These are phyloP conservation scores for Callopanchax toddi DNA, from an alignment of 2,113 vertebrate species.

Conservation along the genomic window DNA sequence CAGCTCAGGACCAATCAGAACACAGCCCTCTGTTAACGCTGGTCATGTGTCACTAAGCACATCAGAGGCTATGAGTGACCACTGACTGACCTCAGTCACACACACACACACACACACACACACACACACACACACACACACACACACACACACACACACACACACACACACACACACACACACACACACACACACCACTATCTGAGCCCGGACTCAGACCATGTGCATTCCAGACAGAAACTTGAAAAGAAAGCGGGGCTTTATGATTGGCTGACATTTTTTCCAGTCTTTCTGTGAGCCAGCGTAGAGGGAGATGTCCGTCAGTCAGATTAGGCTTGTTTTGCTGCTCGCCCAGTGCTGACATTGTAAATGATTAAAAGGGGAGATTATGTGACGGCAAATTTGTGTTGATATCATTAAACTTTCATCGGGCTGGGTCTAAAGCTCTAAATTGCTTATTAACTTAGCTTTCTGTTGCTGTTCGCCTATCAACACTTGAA, in stretches of 20 bases:
- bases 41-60: no score
- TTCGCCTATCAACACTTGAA: constrained; percentile 74
- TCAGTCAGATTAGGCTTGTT: constrained; percentile 69
- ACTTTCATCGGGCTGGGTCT: constrained; percentile 71
- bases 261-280: constrained; percentile 66
- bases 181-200: constrained; percentile 10
- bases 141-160: constrained; percentile 10
- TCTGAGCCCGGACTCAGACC: constrained; percentile 2
- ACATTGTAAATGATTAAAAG: constrained; percentile 68
- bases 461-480: constrained; percentile 64
- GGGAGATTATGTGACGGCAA: constrained; percentile 70
- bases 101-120: constrained; percentile 9
- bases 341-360: constrained; percentile 55
- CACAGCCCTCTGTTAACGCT: no score
- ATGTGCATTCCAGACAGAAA: constrained; percentile 55
- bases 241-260: constrained; percentile 52
- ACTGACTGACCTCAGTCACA: constrained; percentile 27
- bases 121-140: constrained; percentile 6
- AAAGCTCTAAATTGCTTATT: constrained; percentile 78
- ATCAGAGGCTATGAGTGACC: no score
- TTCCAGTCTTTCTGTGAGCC: constrained; percentile 45
- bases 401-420: constrained; percentile 78
- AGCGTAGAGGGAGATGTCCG: constrained; percentile 63
- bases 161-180: constrained; percentile 6
- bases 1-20: no score